Conservation (phyloP, 2,888 invertebrate species). For the Limnephilus rhombicus region DNA sequence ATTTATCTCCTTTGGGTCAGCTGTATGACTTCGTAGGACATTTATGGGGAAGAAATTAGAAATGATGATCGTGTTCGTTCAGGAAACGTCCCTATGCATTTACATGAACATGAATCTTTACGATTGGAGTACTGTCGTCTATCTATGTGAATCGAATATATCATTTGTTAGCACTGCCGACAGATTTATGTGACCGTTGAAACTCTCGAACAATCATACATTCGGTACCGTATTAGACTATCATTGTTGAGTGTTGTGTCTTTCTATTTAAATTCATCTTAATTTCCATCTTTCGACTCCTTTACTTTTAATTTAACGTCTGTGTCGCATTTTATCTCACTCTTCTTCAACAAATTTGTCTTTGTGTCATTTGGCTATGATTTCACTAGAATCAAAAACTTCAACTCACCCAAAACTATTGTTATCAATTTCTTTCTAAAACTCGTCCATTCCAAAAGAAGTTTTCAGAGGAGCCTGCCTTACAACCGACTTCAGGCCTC, state of each 20-base stretch:
- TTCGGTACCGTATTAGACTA: neutral
- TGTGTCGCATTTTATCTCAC: no score
- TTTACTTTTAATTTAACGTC: no score
- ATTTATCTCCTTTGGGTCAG: slow-evolving; percentile 42
- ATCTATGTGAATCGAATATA: neutral
- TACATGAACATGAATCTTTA: slow-evolving; percentile 5
- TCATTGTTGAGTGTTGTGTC: neutral
- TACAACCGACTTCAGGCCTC: no score
- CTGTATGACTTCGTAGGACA: slow-evolving; percentile 3
- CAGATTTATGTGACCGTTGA: neutral
- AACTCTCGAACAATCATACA: neutral
- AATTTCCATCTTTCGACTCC: no score
- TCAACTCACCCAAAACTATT: no score
- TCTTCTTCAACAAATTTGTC: no score
- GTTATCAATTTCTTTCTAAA: no score
- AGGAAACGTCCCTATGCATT: slow-evolving; percentile 10
- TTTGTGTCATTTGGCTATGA: no score
- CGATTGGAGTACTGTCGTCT: slow-evolving; percentile 2
- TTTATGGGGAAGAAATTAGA: slow-evolving; percentile 43
- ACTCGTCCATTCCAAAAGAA: no score
- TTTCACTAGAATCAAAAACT: no score
- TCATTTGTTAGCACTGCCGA: neutral
- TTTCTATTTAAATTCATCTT: no score
- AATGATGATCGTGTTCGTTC: slow-evolving; percentile 32
- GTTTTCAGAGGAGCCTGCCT: no score